A percentile compares a stretch with the other conserved stretches of the same genome.
Conservation (phyloP, 2,888 invertebrate genomes). For the Tachina grossa region DNA sequence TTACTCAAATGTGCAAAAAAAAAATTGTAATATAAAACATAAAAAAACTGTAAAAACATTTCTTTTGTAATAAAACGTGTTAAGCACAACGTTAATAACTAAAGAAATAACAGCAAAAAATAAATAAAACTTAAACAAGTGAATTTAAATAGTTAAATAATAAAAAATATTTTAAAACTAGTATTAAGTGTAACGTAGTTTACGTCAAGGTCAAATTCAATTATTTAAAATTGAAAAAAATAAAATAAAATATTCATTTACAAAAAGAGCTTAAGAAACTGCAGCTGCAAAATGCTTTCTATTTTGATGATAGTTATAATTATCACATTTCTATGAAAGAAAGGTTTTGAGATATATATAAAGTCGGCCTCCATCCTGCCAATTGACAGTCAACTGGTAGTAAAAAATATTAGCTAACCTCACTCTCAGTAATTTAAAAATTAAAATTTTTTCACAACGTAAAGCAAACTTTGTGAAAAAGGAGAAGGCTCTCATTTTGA, state of each 20-base stretch:
- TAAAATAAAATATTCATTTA: background rate
- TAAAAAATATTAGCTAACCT: too few relatives aligned
- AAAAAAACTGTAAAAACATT: constrained; percentile 37
- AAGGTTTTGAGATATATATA: too few relatives aligned
- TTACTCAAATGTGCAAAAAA: background rate
- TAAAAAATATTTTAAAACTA: background rate
- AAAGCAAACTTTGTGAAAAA: too few relatives aligned
- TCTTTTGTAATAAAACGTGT: constrained; percentile 58
- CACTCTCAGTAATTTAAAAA: too few relatives aligned
- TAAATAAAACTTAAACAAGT: constrained; percentile 21
- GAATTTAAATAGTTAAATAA: constrained; percentile 35
- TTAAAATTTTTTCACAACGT: too few relatives aligned
- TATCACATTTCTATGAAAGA: too few relatives aligned
- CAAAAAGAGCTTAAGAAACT: background rate
- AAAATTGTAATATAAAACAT: constrained; percentile 6
- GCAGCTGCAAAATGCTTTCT: background rate
- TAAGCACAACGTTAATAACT: constrained; percentile 13
- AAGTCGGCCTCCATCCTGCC: too few relatives aligned
- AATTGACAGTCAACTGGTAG: too few relatives aligned
- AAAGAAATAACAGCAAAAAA: constrained; percentile 1
- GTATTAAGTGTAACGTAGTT: background rate
- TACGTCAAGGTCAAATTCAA: constrained; percentile 31
- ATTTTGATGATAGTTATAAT: background rate
- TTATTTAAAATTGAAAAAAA: background rate
- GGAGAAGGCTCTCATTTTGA: too few relatives aligned